Base-by-base conservation (phyloP, 1,140 invertebrate species). In the Idris sp. region DNA sequence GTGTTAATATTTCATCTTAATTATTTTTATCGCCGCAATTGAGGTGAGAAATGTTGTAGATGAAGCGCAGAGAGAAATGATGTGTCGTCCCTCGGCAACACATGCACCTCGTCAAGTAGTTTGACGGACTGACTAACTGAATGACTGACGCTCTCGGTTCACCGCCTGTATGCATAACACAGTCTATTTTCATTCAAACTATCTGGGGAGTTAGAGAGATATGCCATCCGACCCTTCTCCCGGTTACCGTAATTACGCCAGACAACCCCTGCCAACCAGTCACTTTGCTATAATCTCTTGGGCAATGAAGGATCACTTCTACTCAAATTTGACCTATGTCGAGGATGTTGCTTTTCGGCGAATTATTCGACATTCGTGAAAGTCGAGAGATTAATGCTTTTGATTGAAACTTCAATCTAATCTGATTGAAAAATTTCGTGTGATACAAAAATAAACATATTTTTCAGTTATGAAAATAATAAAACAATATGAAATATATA, bases 261-360 rank as follows among this genome's bases (percentile, higher is more conserved):
- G 49, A 65, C 77, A 76, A 79, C 65, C 69, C 79, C 77, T 81
- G 79, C 77, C 75, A 81, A 74, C 79, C 77, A 84, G 77, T 83
- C 82, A 81, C 81, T 85, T 82, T 80, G 75, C 67, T 68, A 77
- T 84, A 85, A 84, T 84, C 82, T 84, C 83, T 64, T 35, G 77
- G 79, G 78, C 82, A 83, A 83, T 82, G 77, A 79, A 22, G 78
- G 74, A 81, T 80, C 79, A 59, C 72, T 58, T 65, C 56, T 51
- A 68, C 67, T 33, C 67, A 61, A 76, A 76, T 67, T 68, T 59
- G 51, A 59, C 61, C 67, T 43, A 68, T 51, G 65, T 61, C 54
- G 62, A 69, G 61, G 38, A 75, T 54, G 51, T 64, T 74, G 62
- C 71, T 74, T 67, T 74, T 74, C 71, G 56, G 10, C 72, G 72